These are phyloP conservation scores for Anastatus disparis DNA, from an alignment of 1,140 invertebrate species.

Conservation along the genomic window DNA sequence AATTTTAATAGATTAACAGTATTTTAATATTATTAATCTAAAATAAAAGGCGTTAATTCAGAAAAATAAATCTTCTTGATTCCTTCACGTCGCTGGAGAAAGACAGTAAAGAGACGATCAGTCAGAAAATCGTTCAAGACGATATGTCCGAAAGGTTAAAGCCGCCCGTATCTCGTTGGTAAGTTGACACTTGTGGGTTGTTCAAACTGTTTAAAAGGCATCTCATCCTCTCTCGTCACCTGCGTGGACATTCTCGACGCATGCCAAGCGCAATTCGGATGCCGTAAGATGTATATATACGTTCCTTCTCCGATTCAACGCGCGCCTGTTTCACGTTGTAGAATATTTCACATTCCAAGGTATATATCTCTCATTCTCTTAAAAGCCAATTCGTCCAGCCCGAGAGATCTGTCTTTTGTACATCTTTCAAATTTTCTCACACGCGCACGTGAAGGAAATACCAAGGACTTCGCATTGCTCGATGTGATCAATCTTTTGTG, in stretches of 20 bases:
- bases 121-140: neutral
- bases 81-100: conserved; percentile 7
- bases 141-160: neutral
- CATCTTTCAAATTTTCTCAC: neutral
- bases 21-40: too few relatives aligned
- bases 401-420: neutral
- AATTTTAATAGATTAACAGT: too few relatives aligned
- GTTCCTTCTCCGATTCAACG: conserved; percentile 19
- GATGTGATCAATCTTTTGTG: neutral
- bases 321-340: conserved; percentile 23
- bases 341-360: conserved; percentile 55
- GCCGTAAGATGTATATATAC: conserved; percentile 8
- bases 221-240: too few relatives aligned
- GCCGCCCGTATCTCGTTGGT: neutral
- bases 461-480: too few relatives aligned
- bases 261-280: conserved; percentile 39
- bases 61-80: neutral
- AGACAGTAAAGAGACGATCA: conserved; percentile 22
- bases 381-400: neutral
- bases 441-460: neutral
- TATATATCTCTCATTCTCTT: too few relatives aligned
- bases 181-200: conserved; percentile 12
- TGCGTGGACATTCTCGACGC: conserved; percentile 28
- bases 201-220: too few relatives aligned
- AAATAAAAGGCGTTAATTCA: neutral